Conservation (phyloP, 2,888 invertebrate genomes). For the Chydorus sphaericus region DNA sequence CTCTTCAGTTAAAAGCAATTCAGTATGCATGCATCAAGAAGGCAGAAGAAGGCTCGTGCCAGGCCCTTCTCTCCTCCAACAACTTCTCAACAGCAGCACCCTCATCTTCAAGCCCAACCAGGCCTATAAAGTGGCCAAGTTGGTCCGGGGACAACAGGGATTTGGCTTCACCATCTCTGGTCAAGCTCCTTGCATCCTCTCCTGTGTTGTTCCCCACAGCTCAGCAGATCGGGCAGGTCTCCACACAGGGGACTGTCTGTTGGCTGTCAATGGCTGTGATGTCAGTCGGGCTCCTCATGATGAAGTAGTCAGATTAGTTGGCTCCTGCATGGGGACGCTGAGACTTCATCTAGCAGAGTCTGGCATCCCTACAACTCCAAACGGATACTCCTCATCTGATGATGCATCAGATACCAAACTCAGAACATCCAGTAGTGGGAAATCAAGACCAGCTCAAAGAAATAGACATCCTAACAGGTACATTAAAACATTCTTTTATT, state of each 20-base stretch:
- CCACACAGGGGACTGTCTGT: constrained; percentile 78
- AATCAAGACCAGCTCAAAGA: constrained; percentile 34
- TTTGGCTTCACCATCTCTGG: constrained; percentile 98
- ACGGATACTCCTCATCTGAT: constrained; percentile 4
- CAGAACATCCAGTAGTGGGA: too few relatives aligned
- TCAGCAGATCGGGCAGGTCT: constrained; percentile 83
- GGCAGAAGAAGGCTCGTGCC: constrained; percentile 42
- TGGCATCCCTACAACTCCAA: background rate
- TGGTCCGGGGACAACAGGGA: constrained; percentile 70
- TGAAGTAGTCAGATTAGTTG: constrained; percentile 80
- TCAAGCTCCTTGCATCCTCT: constrained; percentile 86
- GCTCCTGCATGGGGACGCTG: constrained; percentile 66
- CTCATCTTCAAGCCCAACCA: too few relatives aligned
- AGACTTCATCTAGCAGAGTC: constrained; percentile 63
- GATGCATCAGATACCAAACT: constrained; percentile 1
- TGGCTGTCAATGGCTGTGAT: constrained; percentile 79
- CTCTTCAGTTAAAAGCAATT: too few relatives aligned
- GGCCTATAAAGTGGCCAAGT: constrained; percentile 42
- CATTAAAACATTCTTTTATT: too few relatives aligned
- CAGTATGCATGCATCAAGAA: constrained; percentile 43
- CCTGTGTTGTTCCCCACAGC: constrained; percentile 76
- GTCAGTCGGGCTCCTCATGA: constrained; percentile 87
- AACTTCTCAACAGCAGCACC: background rate
- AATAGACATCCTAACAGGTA: constrained; percentile 19
- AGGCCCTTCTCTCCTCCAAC: constrained; percentile 7